Percentiles rank a stretch among this genome's conserved stretches.
phyloP scores from a whole-genome alignment of 2,888 invertebrate genomes.

The Campoplex nolae region DNA sequence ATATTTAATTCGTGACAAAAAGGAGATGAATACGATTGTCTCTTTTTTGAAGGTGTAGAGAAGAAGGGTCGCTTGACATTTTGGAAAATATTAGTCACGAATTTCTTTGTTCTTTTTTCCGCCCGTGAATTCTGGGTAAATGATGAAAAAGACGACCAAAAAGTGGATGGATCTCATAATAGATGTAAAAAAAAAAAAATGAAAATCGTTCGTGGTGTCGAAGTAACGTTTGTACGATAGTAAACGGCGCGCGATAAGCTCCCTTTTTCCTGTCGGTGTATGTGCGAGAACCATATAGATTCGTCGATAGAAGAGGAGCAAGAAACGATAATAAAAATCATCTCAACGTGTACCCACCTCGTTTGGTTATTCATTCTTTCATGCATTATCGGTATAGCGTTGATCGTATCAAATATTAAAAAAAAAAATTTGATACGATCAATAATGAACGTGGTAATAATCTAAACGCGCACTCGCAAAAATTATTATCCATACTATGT shows the following conservation, averaged over 20 bases:
- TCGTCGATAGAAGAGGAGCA: neutral
- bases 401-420: conserved; percentile 36
- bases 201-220: conserved; percentile 34
- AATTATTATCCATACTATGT: conserved; percentile 48
- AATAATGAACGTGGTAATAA: conserved; percentile 1
- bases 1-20: neutral
- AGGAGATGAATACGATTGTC: conserved; percentile 1
- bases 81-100: neutral
- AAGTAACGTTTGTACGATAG: conserved; percentile 59
- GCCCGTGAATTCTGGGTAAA: conserved; percentile 24
- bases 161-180: conserved; percentile 11
- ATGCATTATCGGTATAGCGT: conserved; percentile 5
- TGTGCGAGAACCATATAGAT: neutral
- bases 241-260: conserved; percentile 33
- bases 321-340: neutral
- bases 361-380: conserved; percentile 5
- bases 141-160: conserved; percentile 11
- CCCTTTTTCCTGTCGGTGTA: neutral
- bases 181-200: conserved; percentile 9
- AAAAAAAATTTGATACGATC: neutral
- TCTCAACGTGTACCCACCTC: conserved; percentile 7
- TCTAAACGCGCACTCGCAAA: conserved; percentile 18
- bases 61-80: neutral
- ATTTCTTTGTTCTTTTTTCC: conserved; percentile 8
- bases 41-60: neutral